Conservation (phyloP, 2,888 invertebrate genomes). For the Hypomecis atomaria region DNA sequence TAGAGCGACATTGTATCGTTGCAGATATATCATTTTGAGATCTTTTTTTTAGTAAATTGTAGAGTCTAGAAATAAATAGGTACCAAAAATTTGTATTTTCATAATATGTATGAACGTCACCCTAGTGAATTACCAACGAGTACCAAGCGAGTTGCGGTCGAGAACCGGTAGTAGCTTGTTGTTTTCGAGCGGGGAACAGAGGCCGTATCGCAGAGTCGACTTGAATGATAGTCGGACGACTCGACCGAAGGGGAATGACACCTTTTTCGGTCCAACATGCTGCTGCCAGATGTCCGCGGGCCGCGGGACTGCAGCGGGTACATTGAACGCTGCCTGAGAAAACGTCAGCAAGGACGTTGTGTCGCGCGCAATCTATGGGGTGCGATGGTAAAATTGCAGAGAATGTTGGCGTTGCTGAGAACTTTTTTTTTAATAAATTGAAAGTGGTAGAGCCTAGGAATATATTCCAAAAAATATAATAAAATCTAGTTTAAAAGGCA, state of each 20-base stretch:
- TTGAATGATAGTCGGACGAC: constrained; percentile 57
- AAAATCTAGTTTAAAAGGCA: too few relatives aligned
- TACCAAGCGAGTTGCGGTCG: constrained; percentile 32
- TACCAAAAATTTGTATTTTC: too few relatives aligned
- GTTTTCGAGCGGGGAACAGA: constrained; percentile 51
- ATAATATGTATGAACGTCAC: too few relatives aligned
- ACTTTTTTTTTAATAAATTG: neutral
- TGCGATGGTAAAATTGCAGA: constrained; percentile 6
- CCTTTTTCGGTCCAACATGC: constrained; percentile 59
- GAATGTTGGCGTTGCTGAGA: neutral
- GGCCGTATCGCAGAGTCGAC: constrained; percentile 52
- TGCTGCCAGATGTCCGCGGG: constrained; percentile 58
- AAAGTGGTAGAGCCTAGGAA: neutral
- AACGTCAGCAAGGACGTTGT: neutral
- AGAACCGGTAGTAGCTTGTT: constrained; percentile 46
- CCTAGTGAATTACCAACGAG: neutral
- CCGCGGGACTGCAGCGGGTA: constrained; percentile 45
- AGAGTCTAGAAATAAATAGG: too few relatives aligned
- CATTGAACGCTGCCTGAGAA: constrained; percentile 42
- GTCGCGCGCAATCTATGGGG: constrained; percentile 43
- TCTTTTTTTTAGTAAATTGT: too few relatives aligned
- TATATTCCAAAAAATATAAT: neutral
- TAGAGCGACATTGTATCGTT: too few relatives aligned
- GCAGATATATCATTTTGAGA: too few relatives aligned
- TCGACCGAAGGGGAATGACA: constrained; percentile 63